Evolutionary conservation across 92 coral and sea anemone genomes (phyloP).

Genomic region (Hydrozoanthus gracilis): DNA sequence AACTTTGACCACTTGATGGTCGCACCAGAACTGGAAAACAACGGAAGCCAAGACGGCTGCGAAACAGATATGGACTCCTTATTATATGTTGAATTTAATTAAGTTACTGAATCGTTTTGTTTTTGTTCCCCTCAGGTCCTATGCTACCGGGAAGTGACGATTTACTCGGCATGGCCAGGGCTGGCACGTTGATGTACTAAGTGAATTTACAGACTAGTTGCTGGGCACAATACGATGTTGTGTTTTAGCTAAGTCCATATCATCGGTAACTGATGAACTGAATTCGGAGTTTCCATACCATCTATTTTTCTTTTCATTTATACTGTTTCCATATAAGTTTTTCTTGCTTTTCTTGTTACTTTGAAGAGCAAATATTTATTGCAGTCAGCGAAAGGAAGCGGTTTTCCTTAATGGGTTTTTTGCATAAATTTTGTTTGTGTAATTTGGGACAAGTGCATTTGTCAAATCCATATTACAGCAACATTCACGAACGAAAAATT

Average conservation of each 20-base stretch:
- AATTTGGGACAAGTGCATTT: background rate
- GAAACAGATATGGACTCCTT: no score
- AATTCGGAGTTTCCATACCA: background rate
- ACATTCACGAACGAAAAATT: background rate
- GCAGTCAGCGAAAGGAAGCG: background rate
- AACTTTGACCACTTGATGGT: no score
- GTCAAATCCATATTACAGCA: background rate
- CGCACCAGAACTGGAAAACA: no score
- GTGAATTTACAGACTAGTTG: no score
- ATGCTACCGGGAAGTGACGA: constrained; percentile 56
- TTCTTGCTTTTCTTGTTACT: background rate
- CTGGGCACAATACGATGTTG: no score
- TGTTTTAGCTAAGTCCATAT: no score
- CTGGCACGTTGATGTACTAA: constrained; percentile 7
- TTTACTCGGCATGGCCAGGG: constrained; percentile 38
- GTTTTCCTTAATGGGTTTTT: background rate
- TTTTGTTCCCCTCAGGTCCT: constrained; percentile 42
- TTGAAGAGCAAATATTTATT: background rate
- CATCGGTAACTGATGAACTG: background rate
- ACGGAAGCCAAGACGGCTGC: background rate
- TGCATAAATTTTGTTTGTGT: no score
- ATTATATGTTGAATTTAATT: no score
- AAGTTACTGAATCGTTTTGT: background rate
- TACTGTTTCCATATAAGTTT: no score
- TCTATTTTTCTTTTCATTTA: no score